Evolutionary conservation across 92 coral and sea anemone genomes (phyloP).

Genomic region (Porites divaricata): DNA sequence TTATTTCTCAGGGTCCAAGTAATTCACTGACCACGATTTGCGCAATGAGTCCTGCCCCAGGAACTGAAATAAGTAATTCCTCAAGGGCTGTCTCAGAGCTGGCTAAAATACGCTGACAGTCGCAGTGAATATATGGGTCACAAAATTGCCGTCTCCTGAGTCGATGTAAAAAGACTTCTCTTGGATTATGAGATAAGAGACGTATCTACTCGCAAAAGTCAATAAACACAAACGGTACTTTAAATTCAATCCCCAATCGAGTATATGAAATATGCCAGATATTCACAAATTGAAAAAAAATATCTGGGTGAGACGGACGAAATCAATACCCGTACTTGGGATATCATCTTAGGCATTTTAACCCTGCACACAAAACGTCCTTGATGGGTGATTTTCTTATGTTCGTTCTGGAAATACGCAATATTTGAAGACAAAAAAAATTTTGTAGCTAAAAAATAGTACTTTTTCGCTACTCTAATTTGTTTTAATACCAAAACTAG

Average conservation of each 20-base stretch:
- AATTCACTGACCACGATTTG: background rate
- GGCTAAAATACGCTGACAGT: constrained; percentile 18
- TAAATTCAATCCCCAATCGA: background rate
- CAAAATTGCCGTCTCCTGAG: background rate
- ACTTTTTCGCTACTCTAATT: background rate
- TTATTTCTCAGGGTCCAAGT: background rate
- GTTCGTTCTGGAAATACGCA: background rate
- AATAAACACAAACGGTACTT: constrained; percentile 10
- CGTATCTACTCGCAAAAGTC: constrained; percentile 16
- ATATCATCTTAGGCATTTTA: constrained; percentile 8
- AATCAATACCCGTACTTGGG: constrained; percentile 3
- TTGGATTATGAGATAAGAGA: constrained; percentile 30
- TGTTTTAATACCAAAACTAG: background rate
- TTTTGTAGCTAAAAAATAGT: background rate
- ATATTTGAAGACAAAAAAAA: background rate
- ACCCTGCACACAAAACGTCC: background rate
- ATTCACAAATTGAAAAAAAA: constrained; percentile 8
- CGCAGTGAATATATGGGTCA: background rate
- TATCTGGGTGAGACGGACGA: constrained; percentile 37
- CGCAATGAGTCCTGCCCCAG: background rate
- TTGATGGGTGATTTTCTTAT: background rate
- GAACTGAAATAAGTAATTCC: background rate
- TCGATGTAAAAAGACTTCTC: background rate
- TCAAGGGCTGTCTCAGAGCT: constrained; percentile 16
- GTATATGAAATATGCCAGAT: constrained; percentile 22